These are phyloP conservation scores for Dolichotis patagonum DNA, from an alignment of 2,113 vertebrate genomes.

Conservation along the genomic window DNA sequence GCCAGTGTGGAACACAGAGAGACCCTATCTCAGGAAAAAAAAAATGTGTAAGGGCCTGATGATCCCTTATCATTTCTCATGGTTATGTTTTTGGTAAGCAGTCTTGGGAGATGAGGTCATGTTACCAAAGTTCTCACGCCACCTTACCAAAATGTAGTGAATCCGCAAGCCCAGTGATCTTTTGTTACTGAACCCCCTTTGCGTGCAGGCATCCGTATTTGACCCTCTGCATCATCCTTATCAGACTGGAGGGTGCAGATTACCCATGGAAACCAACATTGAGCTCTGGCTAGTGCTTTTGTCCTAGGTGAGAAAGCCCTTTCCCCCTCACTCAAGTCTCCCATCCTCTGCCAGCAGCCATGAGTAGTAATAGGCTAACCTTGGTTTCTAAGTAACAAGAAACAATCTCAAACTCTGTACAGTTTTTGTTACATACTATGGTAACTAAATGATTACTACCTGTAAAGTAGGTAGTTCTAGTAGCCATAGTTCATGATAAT, in stretches of 20 bases:
- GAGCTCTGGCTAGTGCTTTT: not conserved
- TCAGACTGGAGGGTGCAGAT: not conserved
- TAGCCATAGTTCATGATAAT: not conserved
- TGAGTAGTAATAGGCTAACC: not conserved
- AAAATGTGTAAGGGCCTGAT: not conserved
- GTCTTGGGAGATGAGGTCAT: constrained; percentile 3
- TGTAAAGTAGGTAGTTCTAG: not conserved
- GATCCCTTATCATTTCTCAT: constrained; percentile 18
- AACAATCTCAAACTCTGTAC: not conserved
- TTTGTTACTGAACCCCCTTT: not conserved
- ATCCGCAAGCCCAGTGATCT: not conserved
- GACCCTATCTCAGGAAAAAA: not conserved
- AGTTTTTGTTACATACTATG: not conserved
- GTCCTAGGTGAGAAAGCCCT: not conserved
- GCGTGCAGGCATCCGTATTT: not conserved
- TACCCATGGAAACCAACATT: not conserved
- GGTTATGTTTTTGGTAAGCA: constrained; percentile 39
- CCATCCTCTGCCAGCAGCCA: not conserved
- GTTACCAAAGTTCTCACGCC: not conserved
- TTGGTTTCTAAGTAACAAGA: not conserved
- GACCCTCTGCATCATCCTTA: not conserved
- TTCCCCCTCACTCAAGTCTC: not conserved
- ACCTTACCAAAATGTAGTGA: not conserved
- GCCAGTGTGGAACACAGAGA: not conserved
- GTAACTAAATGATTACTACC: not conserved